Conservation (phyloP, 2,797 vertebrate genomes). For the Macropodus opercularis region DNA sequence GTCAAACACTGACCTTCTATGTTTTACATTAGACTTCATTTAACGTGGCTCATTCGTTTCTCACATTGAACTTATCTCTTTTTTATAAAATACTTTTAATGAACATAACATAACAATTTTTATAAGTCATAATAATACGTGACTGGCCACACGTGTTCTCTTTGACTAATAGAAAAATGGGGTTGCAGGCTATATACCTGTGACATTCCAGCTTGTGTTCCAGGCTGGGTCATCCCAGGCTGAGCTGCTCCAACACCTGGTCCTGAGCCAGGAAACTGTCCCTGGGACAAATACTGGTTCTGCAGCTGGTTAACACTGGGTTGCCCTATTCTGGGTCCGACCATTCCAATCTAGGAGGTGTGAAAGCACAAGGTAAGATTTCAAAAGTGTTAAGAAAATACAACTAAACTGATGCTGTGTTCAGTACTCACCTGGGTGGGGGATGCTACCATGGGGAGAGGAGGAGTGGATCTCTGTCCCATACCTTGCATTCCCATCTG, state of each 20-base stretch:
- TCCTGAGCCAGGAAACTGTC: slow-evolving; percentile 87
- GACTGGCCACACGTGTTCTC: not conserved
- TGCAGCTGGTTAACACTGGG: slow-evolving; percentile 88
- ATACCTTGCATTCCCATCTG: slow-evolving; percentile 89
- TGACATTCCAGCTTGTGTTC: slow-evolving; percentile 83
- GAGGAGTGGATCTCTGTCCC: slow-evolving; percentile 91
- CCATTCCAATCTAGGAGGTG: slow-evolving; percentile 86
- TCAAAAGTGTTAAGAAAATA: too few species aligned
- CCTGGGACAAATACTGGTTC: slow-evolving; percentile 90
- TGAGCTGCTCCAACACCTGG: slow-evolving; percentile 85
- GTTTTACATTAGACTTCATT: too few species aligned
- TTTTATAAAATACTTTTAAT: too few species aligned
- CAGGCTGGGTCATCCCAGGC: slow-evolving; percentile 83
- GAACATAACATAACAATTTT: too few species aligned
- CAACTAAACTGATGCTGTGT: not conserved
- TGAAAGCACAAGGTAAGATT: not conserved
- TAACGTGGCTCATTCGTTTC: too few species aligned
- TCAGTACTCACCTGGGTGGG: slow-evolving; percentile 87
- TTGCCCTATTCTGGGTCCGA: slow-evolving; percentile 86
- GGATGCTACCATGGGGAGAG: slow-evolving; percentile 89
- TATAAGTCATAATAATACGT: too few species aligned
- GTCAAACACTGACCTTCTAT: not conserved
- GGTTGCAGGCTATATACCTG: slow-evolving; percentile 67
- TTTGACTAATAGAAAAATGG: not conserved
- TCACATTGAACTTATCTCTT: too few species aligned